Base-by-base conservation (phyloP, 1,140 invertebrate species). In the Arctopsyche grandis region DNA sequence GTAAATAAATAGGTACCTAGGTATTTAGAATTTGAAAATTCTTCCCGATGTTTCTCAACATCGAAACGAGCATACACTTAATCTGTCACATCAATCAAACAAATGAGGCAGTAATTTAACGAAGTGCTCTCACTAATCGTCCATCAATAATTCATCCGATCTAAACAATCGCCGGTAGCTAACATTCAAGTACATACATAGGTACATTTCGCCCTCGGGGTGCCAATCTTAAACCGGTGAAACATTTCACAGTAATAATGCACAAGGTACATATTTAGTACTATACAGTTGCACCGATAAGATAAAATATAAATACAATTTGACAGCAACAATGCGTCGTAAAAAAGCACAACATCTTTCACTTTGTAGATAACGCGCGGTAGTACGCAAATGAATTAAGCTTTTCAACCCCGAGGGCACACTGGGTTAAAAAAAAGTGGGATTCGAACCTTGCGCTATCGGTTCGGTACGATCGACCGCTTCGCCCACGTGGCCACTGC, bases 311-410 rank as follows among this genome's bases (percentile, higher is more conserved):
- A 21, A n/a, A 16, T n/a, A 58, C n/a, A 21, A 58, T 58, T 38
- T 1, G 26, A 26, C n/a, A 26, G 63, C n/a, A 69, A 77, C 75
- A 77, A 77, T 77, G 52, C 75, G 29, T 69, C 75, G 66, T 77
- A 77, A 77, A 77, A 77, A 77, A 69, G 44, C 43, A 24, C 16
- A 5, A 5, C 14, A 22, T 14, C 24, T 76, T 21, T 22, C 24
- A 14, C 24, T 16, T 14, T 38, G 69, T 44, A 43, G 69, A 29
- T 71, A 71, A 29, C 22, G 16, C n/a, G n/a, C n/a, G 29, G 63
- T 24, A 29, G 21, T 44, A 5, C 16, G 21, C 69, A 71, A 38
- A 38, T 44, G 69, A 71, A 71, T 29, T 71, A 71, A 71, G 7
- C 29, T 38, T 38, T 38, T 38, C 7, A 38, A 56, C 52, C 14